phyloP scores from a whole-genome alignment of 2,113 vertebrate species.

The Cygnus atratus region DNA sequence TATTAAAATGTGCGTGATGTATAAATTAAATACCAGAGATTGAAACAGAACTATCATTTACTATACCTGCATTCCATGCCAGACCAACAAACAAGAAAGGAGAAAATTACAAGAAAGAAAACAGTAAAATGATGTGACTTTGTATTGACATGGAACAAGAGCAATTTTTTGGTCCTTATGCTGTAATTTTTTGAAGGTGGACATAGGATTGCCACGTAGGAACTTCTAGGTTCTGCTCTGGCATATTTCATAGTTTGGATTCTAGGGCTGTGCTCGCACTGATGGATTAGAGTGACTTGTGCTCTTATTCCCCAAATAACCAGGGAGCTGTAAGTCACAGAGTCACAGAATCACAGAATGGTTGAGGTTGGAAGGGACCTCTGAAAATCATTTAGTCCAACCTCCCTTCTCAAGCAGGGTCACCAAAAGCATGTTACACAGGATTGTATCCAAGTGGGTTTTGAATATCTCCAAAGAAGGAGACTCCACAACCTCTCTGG shows the following conservation, averaged over 20 bases:
- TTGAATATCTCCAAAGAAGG: too few species aligned
- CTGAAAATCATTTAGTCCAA: too few species aligned
- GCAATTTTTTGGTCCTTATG: background rate
- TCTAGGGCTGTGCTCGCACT: background rate
- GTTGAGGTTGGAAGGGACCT: too few species aligned
- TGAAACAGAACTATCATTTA: background rate
- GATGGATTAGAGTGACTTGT: background rate
- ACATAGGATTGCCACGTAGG: fast-evolving
- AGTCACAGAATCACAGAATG: too few species aligned
- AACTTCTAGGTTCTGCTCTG: background rate
- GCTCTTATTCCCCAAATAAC: background rate
- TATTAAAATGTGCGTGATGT: background rate
- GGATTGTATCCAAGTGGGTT: too few species aligned
- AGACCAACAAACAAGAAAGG: background rate
- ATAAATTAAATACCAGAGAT: background rate
- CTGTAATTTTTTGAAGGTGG: background rate
- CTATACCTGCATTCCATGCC: background rate
- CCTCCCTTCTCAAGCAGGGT: too few species aligned
- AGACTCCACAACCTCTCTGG: too few species aligned
- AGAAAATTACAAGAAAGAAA: background rate
- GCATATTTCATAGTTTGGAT: background rate
- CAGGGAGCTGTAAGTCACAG: background rate
- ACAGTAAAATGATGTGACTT: fast-evolving
- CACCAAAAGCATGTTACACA: too few species aligned
- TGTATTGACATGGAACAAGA: background rate